Conservation (phyloP, 2,888 invertebrate species). For the Cantharis rufa region DNA sequence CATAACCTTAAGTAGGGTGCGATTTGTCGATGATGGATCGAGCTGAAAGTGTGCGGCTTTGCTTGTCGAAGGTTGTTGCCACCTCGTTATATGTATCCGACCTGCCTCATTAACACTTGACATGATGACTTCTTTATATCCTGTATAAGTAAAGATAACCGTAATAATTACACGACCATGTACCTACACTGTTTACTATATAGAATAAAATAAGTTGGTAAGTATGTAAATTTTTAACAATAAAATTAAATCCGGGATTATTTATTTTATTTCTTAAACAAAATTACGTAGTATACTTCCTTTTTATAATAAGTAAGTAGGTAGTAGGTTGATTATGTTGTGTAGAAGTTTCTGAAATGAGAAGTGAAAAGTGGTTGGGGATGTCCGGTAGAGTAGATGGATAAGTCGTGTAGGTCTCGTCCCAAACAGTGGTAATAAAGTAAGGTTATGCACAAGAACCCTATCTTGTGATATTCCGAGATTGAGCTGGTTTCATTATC, state of each 20-base stretch:
- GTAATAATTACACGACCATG: slow-evolving; percentile 14
- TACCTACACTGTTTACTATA: background rate
- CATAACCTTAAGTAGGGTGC: slow-evolving; percentile 45
- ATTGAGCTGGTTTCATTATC: slow-evolving; percentile 58
- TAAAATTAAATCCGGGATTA: background rate
- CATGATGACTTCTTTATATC: slow-evolving; percentile 26
- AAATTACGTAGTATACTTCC: background rate
- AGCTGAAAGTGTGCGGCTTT: slow-evolving; percentile 20
- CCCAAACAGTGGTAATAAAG: slow-evolving; percentile 23
- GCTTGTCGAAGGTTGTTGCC: slow-evolving; percentile 25
- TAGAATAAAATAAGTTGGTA: background rate
- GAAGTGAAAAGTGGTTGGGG: background rate
- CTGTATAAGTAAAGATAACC: slow-evolving; percentile 18
- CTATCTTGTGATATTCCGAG: slow-evolving; percentile 38
- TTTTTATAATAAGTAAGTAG: background rate
- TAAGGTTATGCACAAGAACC: slow-evolving; percentile 29
- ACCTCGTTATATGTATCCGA: slow-evolving; percentile 21
- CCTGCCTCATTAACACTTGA: slow-evolving; percentile 27
- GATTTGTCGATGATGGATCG: slow-evolving; percentile 28
- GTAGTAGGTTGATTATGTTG: background rate
- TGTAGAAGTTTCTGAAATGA: background rate
- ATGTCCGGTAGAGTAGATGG: background rate
- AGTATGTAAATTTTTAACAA: background rate
- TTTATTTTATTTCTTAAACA: background rate
- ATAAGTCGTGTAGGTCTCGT: background rate